Base-by-base conservation (phyloP, 2,113 vertebrate genomes). In the Struthio camelus region DNA sequence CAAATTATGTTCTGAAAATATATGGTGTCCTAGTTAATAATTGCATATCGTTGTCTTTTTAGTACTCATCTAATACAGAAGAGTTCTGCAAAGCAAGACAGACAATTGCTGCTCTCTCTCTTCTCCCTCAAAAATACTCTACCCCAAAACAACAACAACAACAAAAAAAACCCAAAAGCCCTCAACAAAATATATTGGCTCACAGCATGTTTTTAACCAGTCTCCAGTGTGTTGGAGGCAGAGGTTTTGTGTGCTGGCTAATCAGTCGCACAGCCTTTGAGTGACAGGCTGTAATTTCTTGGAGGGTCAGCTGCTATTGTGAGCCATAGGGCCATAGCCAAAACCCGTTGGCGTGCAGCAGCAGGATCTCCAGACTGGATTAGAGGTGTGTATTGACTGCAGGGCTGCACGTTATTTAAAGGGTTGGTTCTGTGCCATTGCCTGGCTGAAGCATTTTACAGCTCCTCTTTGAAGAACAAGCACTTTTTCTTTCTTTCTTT, bases 381-480 rank as follows among this genome's bases (percentile, higher is more conserved):
- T 95, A 91, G 86, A 89, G 84, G 78, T 81, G 91, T 91, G 75
- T 94, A 93, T 95, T 86, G 85, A 94, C 87, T 87, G 80, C 90
- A 92, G 81, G 5, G 0, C 53, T 94, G 85, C 91, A 93, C 85
- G 81, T 94, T 97, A 94, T 94, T 97, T 95, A 92, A 91, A 69
- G 77, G 71, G 65, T 80, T 94, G 93, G 89, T 95, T 95, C 81
- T 89, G 89, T 95, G 85, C 96, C 88, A 34, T 40, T 53, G 40
- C 76, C 73, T 93, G 79, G 95, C 88, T 97, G 91, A 95, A 92
- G 83, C 90, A 94, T 94, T 97, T 97, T 95, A 94, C 85, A 94
- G 66, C 61, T 92, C 40, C 87, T 94, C 85, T 82, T 32, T 93
- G 90, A 80, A 93, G 69, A 95, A 96, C 90, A 95, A 93, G 46